Conservation (phyloP, 2,113 vertebrate species). For the Isichthys henryi region DNA sequence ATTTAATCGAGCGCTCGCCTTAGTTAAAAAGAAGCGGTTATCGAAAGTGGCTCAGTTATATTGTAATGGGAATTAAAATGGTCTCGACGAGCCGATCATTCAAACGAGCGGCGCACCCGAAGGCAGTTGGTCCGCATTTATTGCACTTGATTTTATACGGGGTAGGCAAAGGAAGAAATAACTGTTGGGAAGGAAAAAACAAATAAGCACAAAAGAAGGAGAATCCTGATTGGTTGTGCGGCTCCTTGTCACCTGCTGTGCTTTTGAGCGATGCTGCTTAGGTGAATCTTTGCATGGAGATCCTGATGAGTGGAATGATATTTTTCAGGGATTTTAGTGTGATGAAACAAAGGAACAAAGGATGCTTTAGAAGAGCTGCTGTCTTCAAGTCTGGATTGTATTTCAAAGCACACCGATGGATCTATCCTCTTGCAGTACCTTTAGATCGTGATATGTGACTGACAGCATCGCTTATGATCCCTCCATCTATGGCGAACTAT, state of each 20-base stretch:
- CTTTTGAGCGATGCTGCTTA: conserved; percentile 30
- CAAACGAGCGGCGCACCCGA: conserved; percentile 35
- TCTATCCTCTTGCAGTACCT: conserved; percentile 83
- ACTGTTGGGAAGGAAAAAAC: conserved; percentile 25
- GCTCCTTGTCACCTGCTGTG: conserved; percentile 24
- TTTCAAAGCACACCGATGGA: conserved; percentile 94
- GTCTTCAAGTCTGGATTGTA: conserved; percentile 87
- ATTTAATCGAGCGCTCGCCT: not conserved
- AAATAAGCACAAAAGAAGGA: conserved; percentile 28
- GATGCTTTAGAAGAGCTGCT: conserved; percentile 73
- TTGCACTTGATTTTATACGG: conserved; percentile 40
- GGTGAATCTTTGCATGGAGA: conserved; percentile 42
- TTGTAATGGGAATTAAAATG: conserved; percentile 29
- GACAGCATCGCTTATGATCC: conserved; percentile 93
- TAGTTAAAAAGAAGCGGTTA: not conserved
- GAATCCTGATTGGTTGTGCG: conserved; percentile 26
- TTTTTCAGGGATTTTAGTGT: conserved; percentile 66
- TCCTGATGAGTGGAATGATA: conserved; percentile 57
- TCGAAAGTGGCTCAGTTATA: not conserved
- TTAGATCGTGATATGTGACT: conserved; percentile 98
- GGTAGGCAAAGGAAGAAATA: conserved; percentile 22
- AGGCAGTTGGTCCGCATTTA: conserved; percentile 28
- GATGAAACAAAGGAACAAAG: conserved; percentile 79
- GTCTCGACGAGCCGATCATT: conserved; percentile 33
- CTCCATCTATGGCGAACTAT: conserved; percentile 99